Percentiles rank a stretch among this genome's conserved stretches.
phyloP scores from a whole-genome alignment of 2,797 vertebrate genomes.

The Mallotus villosus region DNA sequence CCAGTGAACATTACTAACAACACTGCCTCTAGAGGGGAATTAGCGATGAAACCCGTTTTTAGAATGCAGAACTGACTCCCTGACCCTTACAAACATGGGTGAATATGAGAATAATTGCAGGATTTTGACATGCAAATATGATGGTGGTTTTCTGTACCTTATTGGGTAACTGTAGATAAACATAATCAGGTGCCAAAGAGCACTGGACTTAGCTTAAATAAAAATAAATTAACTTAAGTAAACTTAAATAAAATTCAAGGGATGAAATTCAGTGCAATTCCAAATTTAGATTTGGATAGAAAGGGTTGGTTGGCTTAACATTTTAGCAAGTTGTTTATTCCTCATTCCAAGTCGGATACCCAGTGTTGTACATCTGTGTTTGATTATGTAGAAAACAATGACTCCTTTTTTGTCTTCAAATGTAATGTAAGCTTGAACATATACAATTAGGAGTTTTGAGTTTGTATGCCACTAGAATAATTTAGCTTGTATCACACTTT shows the following conservation, averaged over 20 bases:
- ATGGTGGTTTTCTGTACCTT: conserved; percentile 83
- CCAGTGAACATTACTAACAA: conserved; percentile 38
- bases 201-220: conserved; percentile 72
- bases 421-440: conserved; percentile 50
- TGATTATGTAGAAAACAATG: conserved; percentile 49
- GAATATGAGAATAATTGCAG: conserved; percentile 43
- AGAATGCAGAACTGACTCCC: conserved; percentile 50
- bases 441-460: conserved; percentile 31
- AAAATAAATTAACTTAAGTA: conserved; percentile 77
- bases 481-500: not conserved
- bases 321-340: conserved; percentile 57
- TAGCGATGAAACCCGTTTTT: conserved; percentile 29
- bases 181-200: conserved; percentile 81
- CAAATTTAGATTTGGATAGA: conserved; percentile 65
- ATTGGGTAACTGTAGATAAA: conserved; percentile 76
- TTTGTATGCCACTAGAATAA: not conserved
- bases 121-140: conserved; percentile 55
- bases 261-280: conserved; percentile 77
- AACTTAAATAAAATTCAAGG: conserved; percentile 67
- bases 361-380: conserved; percentile 76
- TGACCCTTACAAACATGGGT: conserved; percentile 34
- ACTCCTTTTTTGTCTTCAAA: conserved; percentile 24
- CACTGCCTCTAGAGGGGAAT: conserved; percentile 38
- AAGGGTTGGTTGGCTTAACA: conserved; percentile 76
- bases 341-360: conserved; percentile 75